Base-by-base conservation (phyloP, 92 coral and sea anemone genomes). In the Actinostola sp. region DNA sequence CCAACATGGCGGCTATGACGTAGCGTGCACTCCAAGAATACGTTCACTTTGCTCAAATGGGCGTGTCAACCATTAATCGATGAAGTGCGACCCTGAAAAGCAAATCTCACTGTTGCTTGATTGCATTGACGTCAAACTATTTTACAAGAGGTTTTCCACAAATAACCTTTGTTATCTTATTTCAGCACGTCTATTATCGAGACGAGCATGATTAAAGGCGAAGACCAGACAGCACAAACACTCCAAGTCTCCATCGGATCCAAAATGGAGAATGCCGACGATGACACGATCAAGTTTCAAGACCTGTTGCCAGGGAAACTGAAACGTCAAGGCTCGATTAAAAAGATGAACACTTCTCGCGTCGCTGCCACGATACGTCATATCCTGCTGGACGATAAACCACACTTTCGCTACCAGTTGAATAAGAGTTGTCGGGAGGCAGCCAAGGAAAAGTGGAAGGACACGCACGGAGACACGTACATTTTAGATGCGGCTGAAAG, bases 391-490 rank as follows among this genome's bases (percentile, higher is more conserved):
- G 87, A 80, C 19, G 91, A 92, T 30, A 77, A 85, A 60, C 98
- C 98, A 4, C 98, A 93, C 67, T 90, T 93, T 63, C 91, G 98
- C 20, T 93, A 93, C 66, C 98, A 93, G 63, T 46, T 93, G 15
- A 93, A 88, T 58, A 81, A 88, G 66, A 75, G 86, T 21, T 88
- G 94, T 33, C 85, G 65, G 75, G 97, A 90, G 61, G 96, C 97
- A 0, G 98, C 93, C 0, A 58, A 75, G 48, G 93, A 91, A 27
- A 93, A 93, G 67, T 89, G 96, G 89, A 72, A 57, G 3, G 98
- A 93, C 58, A 49, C 81, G 8, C 82, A 87, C 20, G 98, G 98
- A 4, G 94, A 93, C 64, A 63, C 89, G 24, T 84, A 75, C 43
- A 76, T 93, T 19, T 71, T 84, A 28, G 90, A 93, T 23, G 84